These are phyloP conservation scores for Fundulus diaphanus DNA, from an alignment of 2,797 vertebrate genomes.

Conservation along the genomic window DNA sequence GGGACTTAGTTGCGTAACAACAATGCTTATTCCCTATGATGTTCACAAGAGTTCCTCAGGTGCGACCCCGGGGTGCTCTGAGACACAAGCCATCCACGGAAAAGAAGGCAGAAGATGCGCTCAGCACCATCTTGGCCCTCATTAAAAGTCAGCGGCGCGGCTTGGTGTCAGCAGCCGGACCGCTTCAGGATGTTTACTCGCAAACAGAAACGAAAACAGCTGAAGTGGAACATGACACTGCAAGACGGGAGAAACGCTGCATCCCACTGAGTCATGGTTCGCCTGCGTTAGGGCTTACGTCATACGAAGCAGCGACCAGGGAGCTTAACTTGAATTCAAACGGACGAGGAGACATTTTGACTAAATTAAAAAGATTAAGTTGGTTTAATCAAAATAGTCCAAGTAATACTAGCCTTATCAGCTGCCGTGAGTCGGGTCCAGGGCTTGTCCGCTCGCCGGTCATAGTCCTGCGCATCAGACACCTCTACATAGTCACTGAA, in stretches of 20 bases:
- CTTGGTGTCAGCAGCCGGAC: conserved; percentile 42
- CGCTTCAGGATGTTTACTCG: conserved; percentile 46
- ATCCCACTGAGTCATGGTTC: conserved; percentile 5
- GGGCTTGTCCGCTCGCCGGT: conserved; percentile 95
- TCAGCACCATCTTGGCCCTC: conserved; percentile 39
- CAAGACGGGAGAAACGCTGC: conserved; percentile 37
- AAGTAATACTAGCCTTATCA: conserved; percentile 87
- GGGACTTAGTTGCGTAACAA: conserved; percentile 60
- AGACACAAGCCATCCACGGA: conserved; percentile 14
- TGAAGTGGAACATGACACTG: conserved; percentile 39
- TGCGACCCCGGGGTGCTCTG: conserved; percentile 48
- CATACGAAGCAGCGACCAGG: background rate
- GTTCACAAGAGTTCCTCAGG: conserved; percentile 60
- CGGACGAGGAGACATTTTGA: conserved; percentile 3
- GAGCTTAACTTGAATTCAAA: conserved; percentile 8
- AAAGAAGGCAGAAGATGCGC: conserved; percentile 20
- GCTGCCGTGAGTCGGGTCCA: conserved; percentile 98
- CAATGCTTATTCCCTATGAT: conserved; percentile 53
- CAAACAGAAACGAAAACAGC: conserved; percentile 40
- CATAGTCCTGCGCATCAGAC: conserved; percentile 95
- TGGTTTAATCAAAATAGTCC: conserved; percentile 22
- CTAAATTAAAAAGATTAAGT: conserved; percentile 25
- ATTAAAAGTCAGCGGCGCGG: conserved; percentile 57
- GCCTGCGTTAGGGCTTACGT: conserved; percentile 7
- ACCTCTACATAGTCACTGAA: conserved; percentile 99